Evolutionary conservation across 1,140 invertebrate species (phyloP).

Genomic region (Anoplophora glabripennis): DNA sequence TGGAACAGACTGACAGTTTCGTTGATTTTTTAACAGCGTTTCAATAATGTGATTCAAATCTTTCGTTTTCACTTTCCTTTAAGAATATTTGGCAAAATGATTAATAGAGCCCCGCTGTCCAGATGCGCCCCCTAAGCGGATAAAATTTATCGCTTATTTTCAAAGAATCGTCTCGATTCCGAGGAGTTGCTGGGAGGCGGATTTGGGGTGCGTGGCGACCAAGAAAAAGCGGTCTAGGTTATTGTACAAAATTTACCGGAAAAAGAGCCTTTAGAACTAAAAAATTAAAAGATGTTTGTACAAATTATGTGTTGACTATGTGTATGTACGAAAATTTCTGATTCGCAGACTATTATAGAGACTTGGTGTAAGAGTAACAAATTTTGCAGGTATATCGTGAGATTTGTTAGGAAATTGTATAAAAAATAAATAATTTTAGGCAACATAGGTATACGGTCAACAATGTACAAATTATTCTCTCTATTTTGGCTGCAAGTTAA

Average conservation of each 20-base stretch:
- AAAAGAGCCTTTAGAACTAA: conserved; percentile 24
- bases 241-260: conserved; percentile 23
- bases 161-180: too few relatives aligned
- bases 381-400: conserved; percentile 11
- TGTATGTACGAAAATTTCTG: conserved; percentile 33
- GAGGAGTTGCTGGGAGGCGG: too few relatives aligned
- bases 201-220: neutral
- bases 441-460: conserved; percentile 46
- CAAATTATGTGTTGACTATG: conserved; percentile 43
- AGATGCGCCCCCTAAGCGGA: too few relatives aligned
- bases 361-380: conserved; percentile 11
- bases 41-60: neutral
- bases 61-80: conserved; percentile 14
- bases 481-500: conserved; percentile 31
- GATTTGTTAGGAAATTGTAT: conserved; percentile 23
- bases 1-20: conserved; percentile 36
- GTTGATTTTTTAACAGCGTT: conserved; percentile 15
- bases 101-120: neutral
- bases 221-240: conserved; percentile 35
- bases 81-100: conserved; percentile 38
- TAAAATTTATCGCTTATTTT: too few relatives aligned
- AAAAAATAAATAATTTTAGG: conserved; percentile 32
- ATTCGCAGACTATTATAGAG: conserved; percentile 10
- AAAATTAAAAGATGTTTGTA: conserved; percentile 31
- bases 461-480: conserved; percentile 41